Conservation (phyloP, 2,797 vertebrate species). For the Chiroxiphia lanceolata region DNA sequence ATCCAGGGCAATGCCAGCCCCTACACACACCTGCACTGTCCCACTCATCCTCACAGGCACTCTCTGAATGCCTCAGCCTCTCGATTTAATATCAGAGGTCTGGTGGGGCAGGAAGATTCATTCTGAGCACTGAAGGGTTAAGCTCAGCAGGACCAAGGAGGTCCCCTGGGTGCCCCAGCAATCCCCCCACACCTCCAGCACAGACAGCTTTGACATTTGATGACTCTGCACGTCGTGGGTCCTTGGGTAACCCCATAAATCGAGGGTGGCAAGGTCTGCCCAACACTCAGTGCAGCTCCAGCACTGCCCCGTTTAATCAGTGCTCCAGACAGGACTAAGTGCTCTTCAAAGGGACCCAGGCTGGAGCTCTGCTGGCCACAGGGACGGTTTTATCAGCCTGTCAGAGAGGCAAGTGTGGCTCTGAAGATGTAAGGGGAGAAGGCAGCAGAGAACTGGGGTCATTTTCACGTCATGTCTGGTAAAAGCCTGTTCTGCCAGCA, state of each 20-base stretch:
- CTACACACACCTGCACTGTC: rapidly evolving
- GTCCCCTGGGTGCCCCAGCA: neutral
- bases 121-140: neutral
- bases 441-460: neutral
- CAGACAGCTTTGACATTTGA: neutral
- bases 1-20: neutral
- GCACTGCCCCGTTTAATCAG: neutral
- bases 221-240: neutral
- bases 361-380: neutral
- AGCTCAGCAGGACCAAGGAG: neutral
- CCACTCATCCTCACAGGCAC: neutral
- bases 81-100: neutral
- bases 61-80: neutral
- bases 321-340: neutral
- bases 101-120: neutral
- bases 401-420: neutral
- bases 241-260: neutral
- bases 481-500: constrained; percentile 27
- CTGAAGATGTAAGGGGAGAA: constrained; percentile 17
- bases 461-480: neutral
- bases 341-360: constrained; percentile 20
- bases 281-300: neutral
- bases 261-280: neutral
- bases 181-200: neutral
- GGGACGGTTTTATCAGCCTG: neutral